phyloP scores from a whole-genome alignment of 1,140 invertebrate species.

The Hylaeus volcanicus region DNA sequence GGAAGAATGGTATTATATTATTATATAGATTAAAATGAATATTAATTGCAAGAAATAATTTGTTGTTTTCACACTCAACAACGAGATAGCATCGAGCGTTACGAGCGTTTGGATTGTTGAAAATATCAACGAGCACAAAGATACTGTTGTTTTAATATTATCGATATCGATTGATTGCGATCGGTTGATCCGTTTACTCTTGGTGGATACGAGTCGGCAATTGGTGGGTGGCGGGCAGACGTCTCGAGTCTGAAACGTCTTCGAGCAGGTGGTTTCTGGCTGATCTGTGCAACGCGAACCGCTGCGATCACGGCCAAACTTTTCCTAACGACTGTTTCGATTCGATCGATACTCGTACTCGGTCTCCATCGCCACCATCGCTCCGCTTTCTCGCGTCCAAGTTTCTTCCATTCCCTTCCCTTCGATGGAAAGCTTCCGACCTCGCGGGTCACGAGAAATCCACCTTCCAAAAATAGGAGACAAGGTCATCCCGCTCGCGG shows the following conservation, averaged over 20 bases:
- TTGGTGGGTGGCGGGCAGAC: no score
- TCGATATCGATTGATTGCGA: no score
- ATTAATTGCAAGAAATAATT: no score
- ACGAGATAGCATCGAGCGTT: no score
- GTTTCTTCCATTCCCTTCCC: background rate
- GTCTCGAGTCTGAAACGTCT: background rate
- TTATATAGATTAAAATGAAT: no score
- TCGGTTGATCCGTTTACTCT: no score
- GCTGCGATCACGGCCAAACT: background rate
- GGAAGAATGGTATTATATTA: no score
- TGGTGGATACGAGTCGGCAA: no score
- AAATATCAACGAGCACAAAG: no score
- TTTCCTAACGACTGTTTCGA: background rate
- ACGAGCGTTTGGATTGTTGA: no score
- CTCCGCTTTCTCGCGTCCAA: background rate
- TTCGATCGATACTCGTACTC: background rate
- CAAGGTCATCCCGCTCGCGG: conserved; percentile 53
- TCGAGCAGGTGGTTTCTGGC: conserved; percentile 8
- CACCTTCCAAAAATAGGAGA: conserved; percentile 58
- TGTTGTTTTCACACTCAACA: no score
- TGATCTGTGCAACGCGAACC: background rate
- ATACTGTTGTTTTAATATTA: no score
- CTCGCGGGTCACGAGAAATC: conserved; percentile 42
- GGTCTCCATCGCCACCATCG: background rate
- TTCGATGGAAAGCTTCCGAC: background rate